A percentile compares a stretch with the other conserved stretches of the same genome.
These are phyloP conservation scores for Nemoura dubitans DNA, from an alignment of 2,888 invertebrate species.

Conservation along the genomic window DNA sequence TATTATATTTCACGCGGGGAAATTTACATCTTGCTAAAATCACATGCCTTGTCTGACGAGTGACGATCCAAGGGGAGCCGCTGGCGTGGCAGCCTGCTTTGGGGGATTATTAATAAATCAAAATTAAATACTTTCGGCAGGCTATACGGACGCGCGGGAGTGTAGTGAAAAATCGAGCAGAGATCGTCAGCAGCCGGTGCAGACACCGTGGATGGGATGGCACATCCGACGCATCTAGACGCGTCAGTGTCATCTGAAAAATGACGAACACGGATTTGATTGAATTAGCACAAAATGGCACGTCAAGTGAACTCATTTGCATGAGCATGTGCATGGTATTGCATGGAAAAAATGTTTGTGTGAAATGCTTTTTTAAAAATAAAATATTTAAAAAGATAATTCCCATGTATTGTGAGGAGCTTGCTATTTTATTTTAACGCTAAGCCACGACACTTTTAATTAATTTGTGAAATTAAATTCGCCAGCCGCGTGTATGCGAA, in stretches of 20 bases:
- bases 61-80: too few species aligned
- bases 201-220: neutral
- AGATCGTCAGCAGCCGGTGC: conserved; percentile 23
- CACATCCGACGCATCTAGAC: neutral
- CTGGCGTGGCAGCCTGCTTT: neutral
- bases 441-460: neutral
- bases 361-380: neutral
- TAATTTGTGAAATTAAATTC: conserved; percentile 27
- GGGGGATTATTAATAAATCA: conserved; percentile 34
- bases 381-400: conserved; percentile 19
- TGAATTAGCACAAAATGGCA: conserved; percentile 29
- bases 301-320: conserved; percentile 37
- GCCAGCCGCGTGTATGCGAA: neutral
- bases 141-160: neutral
- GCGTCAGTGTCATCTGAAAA: conserved; percentile 20
- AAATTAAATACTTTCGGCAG: conserved; percentile 36
- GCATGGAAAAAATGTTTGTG: neutral
- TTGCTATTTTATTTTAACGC: conserved; percentile 1
- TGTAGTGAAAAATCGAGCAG: conserved; percentile 35
- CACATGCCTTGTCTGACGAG: neutral
- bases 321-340: conserved; percentile 13
- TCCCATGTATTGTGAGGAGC: neutral
- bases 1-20: neutral
- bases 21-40: neutral
- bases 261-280: conserved; percentile 39